Conservation (phyloP, 2,113 vertebrate species). For the Campylomormyrus tamandua region DNA sequence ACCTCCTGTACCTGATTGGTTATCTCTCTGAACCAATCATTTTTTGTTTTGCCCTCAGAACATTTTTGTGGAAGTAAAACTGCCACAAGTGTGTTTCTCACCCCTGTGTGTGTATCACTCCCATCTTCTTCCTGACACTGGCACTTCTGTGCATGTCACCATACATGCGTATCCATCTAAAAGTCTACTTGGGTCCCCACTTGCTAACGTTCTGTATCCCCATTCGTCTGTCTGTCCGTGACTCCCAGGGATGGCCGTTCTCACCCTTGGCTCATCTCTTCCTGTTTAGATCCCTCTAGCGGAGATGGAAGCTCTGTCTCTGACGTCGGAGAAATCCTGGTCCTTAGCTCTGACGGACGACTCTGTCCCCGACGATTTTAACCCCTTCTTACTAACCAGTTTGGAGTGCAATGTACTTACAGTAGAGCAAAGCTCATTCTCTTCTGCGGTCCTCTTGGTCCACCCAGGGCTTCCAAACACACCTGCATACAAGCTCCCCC, state of each 20-base stretch:
- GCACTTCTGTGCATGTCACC: background rate
- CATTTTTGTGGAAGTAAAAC: too few species aligned
- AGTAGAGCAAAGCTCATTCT: slow-evolving; percentile 58
- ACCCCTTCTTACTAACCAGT: slow-evolving; percentile 88
- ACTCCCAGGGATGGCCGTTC: slow-evolving; percentile 57
- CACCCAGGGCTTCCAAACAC: slow-evolving; percentile 65
- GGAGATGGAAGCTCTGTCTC: slow-evolving; percentile 99
- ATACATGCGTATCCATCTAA: background rate
- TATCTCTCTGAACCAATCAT: too few species aligned
- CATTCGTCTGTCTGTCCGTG: slow-evolving; percentile 23
- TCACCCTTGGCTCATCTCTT: slow-evolving; percentile 84
- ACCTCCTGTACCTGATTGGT: too few species aligned
- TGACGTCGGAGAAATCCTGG: slow-evolving; percentile 98
- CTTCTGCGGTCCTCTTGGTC: slow-evolving; percentile 44
- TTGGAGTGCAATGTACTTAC: slow-evolving; percentile 94
- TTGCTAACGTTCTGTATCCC: slow-evolving; percentile 1
- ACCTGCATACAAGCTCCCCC: slow-evolving; percentile 29
- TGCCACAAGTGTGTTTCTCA: background rate
- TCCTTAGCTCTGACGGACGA: slow-evolving; percentile 96
- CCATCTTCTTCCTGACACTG: background rate
- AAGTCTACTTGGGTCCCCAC: background rate
- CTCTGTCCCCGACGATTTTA: slow-evolving; percentile 87
- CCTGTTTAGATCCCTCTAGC: slow-evolving; percentile 98
- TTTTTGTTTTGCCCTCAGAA: too few species aligned
- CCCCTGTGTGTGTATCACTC: background rate